These are phyloP conservation scores for Nephrotoma appendiculata DNA, from an alignment of 2,888 invertebrate species.

Conservation along the genomic window DNA sequence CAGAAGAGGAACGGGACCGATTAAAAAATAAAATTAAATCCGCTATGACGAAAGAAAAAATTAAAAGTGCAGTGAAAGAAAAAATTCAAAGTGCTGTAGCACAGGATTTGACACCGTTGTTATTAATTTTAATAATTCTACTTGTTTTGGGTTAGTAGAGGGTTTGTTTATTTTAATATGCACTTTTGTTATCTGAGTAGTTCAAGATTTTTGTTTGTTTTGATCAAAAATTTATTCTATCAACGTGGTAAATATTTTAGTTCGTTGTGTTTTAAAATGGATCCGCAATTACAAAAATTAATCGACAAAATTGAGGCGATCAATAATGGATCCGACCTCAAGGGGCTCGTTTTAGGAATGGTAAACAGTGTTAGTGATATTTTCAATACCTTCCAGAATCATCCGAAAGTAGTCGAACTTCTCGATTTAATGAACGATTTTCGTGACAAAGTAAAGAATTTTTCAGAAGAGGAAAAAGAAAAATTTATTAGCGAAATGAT, in stretches of 20 bases:
- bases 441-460: not conserved
- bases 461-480: not conserved
- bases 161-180: not conserved
- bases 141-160: not conserved
- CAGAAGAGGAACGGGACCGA: not conserved
- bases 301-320: too few species aligned
- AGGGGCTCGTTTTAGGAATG: too few species aligned
- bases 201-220: not conserved
- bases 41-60: not conserved
- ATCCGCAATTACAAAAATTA: too few species aligned
- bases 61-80: not conserved
- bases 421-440: not conserved
- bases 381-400: not conserved
- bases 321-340: too few species aligned
- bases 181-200: not conserved
- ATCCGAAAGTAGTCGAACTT: not conserved
- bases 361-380: too few species aligned
- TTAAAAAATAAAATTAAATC: not conserved
- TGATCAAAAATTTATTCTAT: too few species aligned
- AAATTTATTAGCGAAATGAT: not conserved
- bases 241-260: too few species aligned
- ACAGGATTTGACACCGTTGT: not conserved
- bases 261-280: too few species aligned
- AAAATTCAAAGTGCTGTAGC: not conserved
- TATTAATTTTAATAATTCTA: not conserved